Conservation (phyloP, 1,140 invertebrate species). For the Lysiphlebus fabarum region DNA sequence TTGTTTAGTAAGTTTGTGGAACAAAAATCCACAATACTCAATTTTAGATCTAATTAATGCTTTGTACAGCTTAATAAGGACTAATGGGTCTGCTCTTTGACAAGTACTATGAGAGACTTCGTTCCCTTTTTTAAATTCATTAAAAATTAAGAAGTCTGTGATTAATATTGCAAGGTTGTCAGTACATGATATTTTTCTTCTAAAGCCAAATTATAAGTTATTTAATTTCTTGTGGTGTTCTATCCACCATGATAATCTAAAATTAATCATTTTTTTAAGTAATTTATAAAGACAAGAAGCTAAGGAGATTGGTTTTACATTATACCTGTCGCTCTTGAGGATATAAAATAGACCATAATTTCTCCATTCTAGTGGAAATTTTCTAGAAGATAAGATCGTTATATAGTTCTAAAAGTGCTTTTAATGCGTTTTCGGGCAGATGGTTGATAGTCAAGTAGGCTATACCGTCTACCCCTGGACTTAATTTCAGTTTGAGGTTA, state of each 20-base stretch:
- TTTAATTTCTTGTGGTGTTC: constrained; percentile 23
- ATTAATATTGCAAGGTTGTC: constrained; percentile 19
- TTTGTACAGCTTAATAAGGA: background rate
- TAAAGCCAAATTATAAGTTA: constrained; percentile 27
- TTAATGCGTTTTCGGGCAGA: background rate
- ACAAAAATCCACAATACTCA: background rate
- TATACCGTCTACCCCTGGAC: background rate
- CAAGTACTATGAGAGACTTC: background rate
- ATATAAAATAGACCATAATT: background rate
- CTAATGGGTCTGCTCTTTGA: background rate
- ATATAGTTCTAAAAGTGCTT: background rate
- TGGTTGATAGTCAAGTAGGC: background rate
- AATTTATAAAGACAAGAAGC: constrained; percentile 19
- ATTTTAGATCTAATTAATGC: background rate
- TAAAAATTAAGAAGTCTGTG: constrained; percentile 13
- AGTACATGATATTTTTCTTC: constrained; percentile 19
- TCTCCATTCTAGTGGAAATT: background rate
- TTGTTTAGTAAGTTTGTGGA: too few relatives aligned
- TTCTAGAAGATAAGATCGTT: background rate
- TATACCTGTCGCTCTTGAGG: background rate
- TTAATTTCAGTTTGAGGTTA: background rate
- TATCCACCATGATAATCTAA: constrained; percentile 20
- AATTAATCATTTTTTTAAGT: constrained; percentile 20
- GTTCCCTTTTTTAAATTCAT: constrained; percentile 9
- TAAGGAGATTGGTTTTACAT: background rate